These are phyloP conservation scores for Rattus rattus DNA, from an alignment of 2,113 vertebrate genomes.

Conservation along the genomic window DNA sequence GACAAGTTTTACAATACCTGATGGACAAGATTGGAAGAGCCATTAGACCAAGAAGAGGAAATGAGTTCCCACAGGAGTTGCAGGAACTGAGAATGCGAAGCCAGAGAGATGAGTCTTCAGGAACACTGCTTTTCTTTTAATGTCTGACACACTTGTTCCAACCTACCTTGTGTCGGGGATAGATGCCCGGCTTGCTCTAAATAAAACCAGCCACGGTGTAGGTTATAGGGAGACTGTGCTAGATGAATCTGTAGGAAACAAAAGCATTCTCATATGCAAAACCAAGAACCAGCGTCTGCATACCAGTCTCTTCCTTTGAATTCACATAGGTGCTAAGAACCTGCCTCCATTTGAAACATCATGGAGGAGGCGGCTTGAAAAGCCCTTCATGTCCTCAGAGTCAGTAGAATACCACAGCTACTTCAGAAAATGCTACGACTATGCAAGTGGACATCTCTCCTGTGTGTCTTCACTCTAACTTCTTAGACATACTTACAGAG, in stretches of 20 bases:
- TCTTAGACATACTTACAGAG: background rate
- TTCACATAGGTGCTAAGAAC: background rate
- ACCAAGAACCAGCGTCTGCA: background rate
- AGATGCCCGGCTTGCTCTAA: background rate
- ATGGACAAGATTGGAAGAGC: background rate
- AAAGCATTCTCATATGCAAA: background rate
- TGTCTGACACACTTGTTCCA: background rate
- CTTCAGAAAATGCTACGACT: background rate
- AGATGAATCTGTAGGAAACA: background rate
- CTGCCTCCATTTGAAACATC: background rate
- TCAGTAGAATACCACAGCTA: background rate
- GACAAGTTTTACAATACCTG: slow-evolving; percentile 3
- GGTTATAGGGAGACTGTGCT: background rate
- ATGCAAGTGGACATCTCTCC: background rate
- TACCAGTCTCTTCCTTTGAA: too few relatives aligned
- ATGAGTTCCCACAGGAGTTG: background rate
- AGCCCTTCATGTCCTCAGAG: background rate
- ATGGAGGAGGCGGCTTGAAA: background rate
- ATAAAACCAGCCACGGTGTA: background rate
- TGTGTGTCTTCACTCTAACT: background rate
- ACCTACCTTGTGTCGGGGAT: fast-evolving
- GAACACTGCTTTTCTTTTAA: background rate
- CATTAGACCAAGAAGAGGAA: background rate
- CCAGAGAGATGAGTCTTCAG: background rate
- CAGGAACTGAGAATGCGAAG: background rate